Percentiles rank a stretch among this genome's conserved stretches.
Conservation (phyloP, 2,888 invertebrate genomes). For the Octonoba sinensis region DNA sequence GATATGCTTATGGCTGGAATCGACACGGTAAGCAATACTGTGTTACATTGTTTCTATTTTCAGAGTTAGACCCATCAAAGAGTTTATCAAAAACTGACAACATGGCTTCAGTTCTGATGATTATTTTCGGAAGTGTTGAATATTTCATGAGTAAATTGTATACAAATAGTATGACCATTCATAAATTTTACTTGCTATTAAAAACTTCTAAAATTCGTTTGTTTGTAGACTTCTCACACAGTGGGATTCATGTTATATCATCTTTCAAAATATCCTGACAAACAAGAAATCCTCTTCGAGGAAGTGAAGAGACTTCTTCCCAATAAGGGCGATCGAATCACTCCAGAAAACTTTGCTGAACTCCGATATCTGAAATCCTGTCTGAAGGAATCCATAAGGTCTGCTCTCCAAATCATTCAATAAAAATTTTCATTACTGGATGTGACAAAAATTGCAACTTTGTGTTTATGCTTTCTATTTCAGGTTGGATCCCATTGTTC, state of each 20-base stretch:
- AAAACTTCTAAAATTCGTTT: background rate
- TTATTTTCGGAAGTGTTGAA: no score
- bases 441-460: background rate
- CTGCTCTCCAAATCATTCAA: no score
- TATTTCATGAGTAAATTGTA: no score
- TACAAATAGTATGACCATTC: no score
- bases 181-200: no score
- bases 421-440: no score
- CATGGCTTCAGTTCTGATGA: no score
- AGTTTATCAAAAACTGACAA: no score
- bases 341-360: slow-evolving; percentile 3
- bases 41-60: background rate
- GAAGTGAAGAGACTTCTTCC: slow-evolving; percentile 78
- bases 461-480: background rate
- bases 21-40: slow-evolving; percentile 77
- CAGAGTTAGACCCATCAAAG: no score
- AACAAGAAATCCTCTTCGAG: slow-evolving; percentile 78
- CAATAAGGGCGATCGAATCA: slow-evolving; percentile 58
- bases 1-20: slow-evolving; percentile 90
- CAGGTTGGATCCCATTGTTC: slow-evolving; percentile 15
- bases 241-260: slow-evolving; percentile 85
- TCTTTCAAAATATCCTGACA: slow-evolving; percentile 78
- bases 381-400: slow-evolving; percentile 31
- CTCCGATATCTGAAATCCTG: slow-evolving; percentile 21
- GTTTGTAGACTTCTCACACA: slow-evolving; percentile 80